Evolutionary conservation across 2,888 invertebrate species (phyloP).

Genomic region (Noctua comes): DNA sequence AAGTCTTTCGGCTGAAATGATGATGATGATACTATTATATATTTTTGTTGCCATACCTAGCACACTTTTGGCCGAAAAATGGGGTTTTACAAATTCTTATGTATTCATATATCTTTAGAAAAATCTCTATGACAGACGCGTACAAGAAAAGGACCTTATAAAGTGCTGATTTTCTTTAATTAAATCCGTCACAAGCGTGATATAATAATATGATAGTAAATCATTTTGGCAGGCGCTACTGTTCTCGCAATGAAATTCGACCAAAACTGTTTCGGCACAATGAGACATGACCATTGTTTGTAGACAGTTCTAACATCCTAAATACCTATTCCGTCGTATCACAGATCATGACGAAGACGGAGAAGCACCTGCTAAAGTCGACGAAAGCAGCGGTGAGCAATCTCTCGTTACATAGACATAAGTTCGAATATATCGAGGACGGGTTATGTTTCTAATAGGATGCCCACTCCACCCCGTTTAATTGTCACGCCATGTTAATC

Average conservation of each 20-base stretch:
- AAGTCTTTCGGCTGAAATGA: too few species aligned
- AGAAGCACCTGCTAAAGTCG: slow-evolving; percentile 28
- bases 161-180: background rate
- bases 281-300: background rate
- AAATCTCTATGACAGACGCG: background rate
- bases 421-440: background rate
- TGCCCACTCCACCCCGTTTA: too few species aligned
- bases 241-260: slow-evolving; percentile 15
- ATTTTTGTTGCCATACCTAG: too few species aligned
- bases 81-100: too few species aligned
- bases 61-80: too few species aligned
- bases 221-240: too few species aligned
- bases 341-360: slow-evolving; percentile 36
- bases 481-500: background rate
- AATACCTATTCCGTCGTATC: slow-evolving; percentile 35
- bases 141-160: background rate
- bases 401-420: slow-evolving; percentile 28
- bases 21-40: too few species aligned
- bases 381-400: slow-evolving; percentile 35
- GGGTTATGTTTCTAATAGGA: background rate
- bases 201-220: background rate
- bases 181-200: background rate
- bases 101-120: too few species aligned
- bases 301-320: slow-evolving; percentile 14
- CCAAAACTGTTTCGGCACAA: slow-evolving; percentile 10